phyloP scores from a whole-genome alignment of 2,113 vertebrate genomes.

The Dromaius novaehollandiae region DNA sequence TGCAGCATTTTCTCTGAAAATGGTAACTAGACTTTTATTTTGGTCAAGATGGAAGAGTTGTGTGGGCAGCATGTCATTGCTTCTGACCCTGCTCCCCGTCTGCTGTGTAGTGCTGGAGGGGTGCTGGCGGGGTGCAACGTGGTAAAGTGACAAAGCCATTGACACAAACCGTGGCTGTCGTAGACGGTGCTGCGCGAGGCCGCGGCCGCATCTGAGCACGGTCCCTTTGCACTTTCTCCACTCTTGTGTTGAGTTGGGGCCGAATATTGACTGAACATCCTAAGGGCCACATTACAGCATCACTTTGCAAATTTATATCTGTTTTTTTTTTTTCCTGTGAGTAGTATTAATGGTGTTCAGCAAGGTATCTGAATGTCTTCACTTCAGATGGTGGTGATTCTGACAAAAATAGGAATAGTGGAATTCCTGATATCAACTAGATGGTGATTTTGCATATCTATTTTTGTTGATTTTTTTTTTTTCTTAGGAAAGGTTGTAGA shows the following conservation, averaged over 20 bases:
- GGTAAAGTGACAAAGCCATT: neutral
- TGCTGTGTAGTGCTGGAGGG: neutral
- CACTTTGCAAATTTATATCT: neutral
- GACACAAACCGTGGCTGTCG: constrained; percentile 14
- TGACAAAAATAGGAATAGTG: neutral
- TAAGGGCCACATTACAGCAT: neutral
- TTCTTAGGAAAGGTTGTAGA: neutral
- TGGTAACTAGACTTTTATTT: neutral
- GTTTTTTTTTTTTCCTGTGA: neutral
- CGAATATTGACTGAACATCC: neutral
- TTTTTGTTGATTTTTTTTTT: neutral
- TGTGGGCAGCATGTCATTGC: neutral
- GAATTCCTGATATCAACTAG: neutral
- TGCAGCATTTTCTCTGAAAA: neutral
- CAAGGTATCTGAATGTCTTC: neutral
- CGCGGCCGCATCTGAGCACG: neutral
- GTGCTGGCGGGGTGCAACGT: neutral
- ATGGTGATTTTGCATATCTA: neutral
- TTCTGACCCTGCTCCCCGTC: neutral
- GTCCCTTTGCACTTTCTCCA: neutral
- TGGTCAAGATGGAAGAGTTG: neutral
- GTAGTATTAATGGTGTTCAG: neutral
- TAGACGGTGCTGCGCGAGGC: neutral
- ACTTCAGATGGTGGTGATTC: neutral
- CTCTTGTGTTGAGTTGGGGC: neutral